Evolutionary conservation across 2,888 invertebrate species (phyloP).

Genomic region (Zygothrica quintamaculata): DNA sequence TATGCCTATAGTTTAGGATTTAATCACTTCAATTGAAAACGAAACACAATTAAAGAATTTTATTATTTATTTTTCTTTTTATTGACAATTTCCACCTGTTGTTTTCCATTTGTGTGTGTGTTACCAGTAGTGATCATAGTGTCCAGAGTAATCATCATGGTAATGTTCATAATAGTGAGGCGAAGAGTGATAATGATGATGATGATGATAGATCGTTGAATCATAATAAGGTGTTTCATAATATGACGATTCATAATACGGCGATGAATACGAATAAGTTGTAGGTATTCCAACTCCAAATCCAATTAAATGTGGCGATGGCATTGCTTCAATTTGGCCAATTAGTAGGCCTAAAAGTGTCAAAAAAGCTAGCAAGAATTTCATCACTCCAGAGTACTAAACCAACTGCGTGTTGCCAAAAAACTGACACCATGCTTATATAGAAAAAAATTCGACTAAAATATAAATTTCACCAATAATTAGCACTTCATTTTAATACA

Average conservation of each 20-base stretch:
- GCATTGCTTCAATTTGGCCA: constrained; percentile 28
- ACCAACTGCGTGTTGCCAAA: constrained; percentile 22
- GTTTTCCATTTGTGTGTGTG: not conserved
- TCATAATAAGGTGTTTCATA: not conserved
- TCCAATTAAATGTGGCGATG: constrained; percentile 32
- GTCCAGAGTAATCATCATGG: constrained; percentile 27
- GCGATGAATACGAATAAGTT: constrained; percentile 16
- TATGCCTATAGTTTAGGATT: too few relatives aligned
- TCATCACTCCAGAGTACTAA: constrained; percentile 37
- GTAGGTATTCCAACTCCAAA: constrained; percentile 35
- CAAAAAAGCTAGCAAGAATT: constrained; percentile 22
- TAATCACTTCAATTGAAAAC: too few relatives aligned
- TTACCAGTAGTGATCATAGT: constrained; percentile 12
- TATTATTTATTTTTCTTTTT: constrained; percentile 29
- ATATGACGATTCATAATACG: constrained; percentile 30
- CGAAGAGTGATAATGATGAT: constrained; percentile 34
- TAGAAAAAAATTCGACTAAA: constrained; percentile 6
- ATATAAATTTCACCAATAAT: constrained; percentile 46
- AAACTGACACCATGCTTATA: constrained; percentile 25
- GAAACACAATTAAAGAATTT: too few relatives aligned
- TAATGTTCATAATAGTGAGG: constrained; percentile 34
- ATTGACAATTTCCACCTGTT: constrained; percentile 34
- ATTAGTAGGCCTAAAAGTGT: constrained; percentile 22
- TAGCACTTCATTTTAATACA: constrained; percentile 29
- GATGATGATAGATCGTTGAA: constrained; percentile 4